Evolutionary conservation across 2,888 invertebrate species (phyloP).

Genomic region (Cylindroiulus punctatus): DNA sequence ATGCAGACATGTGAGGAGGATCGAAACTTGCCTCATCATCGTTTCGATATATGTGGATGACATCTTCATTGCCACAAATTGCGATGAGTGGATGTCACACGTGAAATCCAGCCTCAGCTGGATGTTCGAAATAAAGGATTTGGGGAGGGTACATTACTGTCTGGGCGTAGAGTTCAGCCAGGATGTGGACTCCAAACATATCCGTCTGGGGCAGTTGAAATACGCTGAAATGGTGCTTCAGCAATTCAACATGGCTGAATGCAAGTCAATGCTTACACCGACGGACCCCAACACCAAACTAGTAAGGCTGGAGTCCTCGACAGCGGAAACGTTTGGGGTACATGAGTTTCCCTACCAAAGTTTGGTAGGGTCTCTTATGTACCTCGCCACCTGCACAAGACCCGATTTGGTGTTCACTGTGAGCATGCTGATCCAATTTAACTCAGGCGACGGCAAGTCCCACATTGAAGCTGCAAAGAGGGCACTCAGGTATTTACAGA

Average conservation of each 20-base stretch:
- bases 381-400: not conserved
- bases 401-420: not conserved
- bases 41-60: conserved; percentile 21
- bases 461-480: not conserved
- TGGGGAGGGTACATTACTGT: not conserved
- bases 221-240: not conserved
- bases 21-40: not conserved
- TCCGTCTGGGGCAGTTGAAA: not conserved
- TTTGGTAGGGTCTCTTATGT: not conserved
- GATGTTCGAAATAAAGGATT: conserved; percentile 7
- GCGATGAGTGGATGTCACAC: not conserved
- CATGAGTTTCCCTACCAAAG: not conserved
- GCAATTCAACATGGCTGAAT: not conserved
- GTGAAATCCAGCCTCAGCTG: not conserved
- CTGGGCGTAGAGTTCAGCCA: not conserved
- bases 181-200: not conserved
- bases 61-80: not conserved
- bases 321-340: not conserved
- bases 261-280: not conserved
- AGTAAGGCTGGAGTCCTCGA: not conserved
- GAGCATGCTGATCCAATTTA: conserved; percentile 17
- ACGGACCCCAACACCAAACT: not conserved
- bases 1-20: not conserved
- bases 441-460: not conserved
- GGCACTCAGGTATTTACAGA: conserved; percentile 10